These are phyloP conservation scores for Guaruba guarouba DNA, from an alignment of 2,113 vertebrate species.

Conservation along the genomic window DNA sequence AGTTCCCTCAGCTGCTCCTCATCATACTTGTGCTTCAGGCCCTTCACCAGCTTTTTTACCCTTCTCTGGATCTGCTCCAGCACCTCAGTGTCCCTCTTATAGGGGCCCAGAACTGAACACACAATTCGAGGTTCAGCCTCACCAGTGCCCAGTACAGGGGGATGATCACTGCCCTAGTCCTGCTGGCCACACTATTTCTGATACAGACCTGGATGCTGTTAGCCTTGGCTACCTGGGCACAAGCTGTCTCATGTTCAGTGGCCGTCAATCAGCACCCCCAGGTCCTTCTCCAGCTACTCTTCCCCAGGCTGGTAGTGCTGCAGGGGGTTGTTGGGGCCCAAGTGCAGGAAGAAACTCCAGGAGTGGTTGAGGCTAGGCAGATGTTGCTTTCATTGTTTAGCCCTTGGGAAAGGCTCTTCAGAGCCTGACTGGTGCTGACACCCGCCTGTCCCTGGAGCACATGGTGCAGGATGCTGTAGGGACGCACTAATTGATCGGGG, in stretches of 20 bases:
- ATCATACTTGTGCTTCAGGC: background rate
- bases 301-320: background rate
- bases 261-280: background rate
- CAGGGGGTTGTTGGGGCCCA: background rate
- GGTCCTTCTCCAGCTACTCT: background rate
- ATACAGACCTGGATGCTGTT: background rate
- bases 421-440: background rate
- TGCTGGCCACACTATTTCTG: background rate
- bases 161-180: background rate
- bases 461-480: background rate
- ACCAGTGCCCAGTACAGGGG: background rate
- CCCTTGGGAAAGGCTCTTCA: background rate
- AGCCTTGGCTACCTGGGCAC: background rate
- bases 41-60: background rate
- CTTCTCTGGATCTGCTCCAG: background rate
- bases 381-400: background rate
- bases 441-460: rapidly evolving
- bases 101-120: background rate
- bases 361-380: background rate
- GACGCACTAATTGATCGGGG: background rate
- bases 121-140: background rate
- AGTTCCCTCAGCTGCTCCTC: background rate
- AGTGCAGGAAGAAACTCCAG: background rate
- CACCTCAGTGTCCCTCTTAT: background rate
- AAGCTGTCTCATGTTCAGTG: background rate